A percentile compares a stretch with the other conserved stretches of the same genome.
Evolutionary conservation across 2,113 vertebrate genomes (phyloP).

Genomic region (Pungitius pungitius): DNA sequence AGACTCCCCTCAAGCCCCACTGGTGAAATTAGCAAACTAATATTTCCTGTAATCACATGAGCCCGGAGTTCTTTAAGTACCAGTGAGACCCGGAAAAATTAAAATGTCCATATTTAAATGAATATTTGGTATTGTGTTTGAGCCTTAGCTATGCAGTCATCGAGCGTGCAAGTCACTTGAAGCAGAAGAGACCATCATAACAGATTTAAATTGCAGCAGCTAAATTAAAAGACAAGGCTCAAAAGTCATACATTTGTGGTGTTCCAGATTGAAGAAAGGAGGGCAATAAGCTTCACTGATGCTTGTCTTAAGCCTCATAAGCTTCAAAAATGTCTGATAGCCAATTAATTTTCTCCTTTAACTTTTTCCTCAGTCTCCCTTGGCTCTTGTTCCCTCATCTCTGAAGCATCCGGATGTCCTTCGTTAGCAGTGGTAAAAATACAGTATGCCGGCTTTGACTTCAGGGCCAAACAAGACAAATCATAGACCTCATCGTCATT

Average conservation of each 20-base stretch:
- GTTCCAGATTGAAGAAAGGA: constrained; percentile 32
- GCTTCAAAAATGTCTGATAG: constrained; percentile 54
- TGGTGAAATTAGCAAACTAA: constrained; percentile 36
- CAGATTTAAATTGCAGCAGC: constrained; percentile 9
- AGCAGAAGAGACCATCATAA: neutral
- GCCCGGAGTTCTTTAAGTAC: constrained; percentile 30
- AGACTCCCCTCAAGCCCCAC: constrained; percentile 50
- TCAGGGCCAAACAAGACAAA: constrained; percentile 5
- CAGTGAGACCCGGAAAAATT: constrained; percentile 26
- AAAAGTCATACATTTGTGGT: constrained; percentile 10
- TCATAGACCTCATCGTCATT: constrained; percentile 3
- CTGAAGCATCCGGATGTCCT: constrained; percentile 10
- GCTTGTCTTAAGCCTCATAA: constrained; percentile 28
- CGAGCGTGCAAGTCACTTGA: constrained; percentile 7
- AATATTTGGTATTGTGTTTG: constrained; percentile 5
- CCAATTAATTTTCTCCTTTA: constrained; percentile 55
- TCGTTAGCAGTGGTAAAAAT: constrained; percentile 20
- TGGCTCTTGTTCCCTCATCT: constrained; percentile 32
- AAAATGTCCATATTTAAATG: constrained; percentile 37
- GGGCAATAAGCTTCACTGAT: constrained; percentile 17
- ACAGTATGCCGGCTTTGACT: neutral
- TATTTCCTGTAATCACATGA: constrained; percentile 42
- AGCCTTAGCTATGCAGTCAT: neutral
- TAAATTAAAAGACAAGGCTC: neutral
- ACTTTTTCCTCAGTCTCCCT: constrained; percentile 19